Conservation (phyloP, 2,888 invertebrate species). For the Fragum whitleyi region DNA sequence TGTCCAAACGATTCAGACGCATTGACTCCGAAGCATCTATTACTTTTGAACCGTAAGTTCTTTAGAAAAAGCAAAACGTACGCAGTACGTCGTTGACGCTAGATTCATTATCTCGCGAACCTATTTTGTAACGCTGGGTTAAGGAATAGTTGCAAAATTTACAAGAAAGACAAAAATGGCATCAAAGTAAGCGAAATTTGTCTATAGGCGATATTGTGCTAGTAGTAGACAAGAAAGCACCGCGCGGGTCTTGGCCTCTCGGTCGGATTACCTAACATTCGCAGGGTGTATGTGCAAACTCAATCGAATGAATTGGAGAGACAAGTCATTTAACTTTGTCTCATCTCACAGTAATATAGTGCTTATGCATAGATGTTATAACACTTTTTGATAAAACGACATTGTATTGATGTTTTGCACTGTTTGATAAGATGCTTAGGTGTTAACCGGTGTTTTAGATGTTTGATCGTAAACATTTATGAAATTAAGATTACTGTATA, state of each 20-base stretch:
- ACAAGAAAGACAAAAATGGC: constrained; percentile 49
- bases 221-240: constrained; percentile 27
- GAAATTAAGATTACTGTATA: no score
- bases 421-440: no score
- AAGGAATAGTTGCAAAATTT: constrained; percentile 38
- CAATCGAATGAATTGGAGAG: no score
- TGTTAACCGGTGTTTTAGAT: no score
- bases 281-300: no score
- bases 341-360: no score
- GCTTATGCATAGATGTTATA: no score
- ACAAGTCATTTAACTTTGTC: no score
- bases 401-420: no score
- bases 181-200: constrained; percentile 23
- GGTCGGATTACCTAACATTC: constrained; percentile 2
- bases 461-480: no score
- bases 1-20: constrained; percentile 40
- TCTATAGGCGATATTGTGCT: constrained; percentile 38
- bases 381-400: no score
- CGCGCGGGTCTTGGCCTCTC: constrained; percentile 41
- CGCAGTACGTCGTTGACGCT: constrained; percentile 38
- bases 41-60: constrained; percentile 20
- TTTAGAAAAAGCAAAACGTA: constrained; percentile 42
- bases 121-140: constrained; percentile 54
- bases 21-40: constrained; percentile 52
- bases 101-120: constrained; percentile 46